Evolutionary conservation across 92 coral and sea anemone species (phyloP).

Genomic region (Bergia puertoricense): DNA sequence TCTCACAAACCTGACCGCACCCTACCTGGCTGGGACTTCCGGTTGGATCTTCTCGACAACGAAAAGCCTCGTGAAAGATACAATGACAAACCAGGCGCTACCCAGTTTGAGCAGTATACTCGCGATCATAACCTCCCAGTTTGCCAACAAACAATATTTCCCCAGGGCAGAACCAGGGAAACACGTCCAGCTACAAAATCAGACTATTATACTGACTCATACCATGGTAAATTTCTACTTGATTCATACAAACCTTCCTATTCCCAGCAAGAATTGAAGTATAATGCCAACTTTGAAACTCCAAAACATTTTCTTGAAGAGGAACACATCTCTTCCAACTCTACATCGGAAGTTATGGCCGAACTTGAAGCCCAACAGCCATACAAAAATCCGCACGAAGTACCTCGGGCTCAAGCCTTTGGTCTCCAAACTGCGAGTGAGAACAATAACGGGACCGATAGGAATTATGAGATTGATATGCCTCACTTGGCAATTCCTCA

Average conservation of each 20-base stretch:
- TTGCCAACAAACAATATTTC: background rate
- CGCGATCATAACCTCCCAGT: background rate
- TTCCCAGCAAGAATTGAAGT: background rate
- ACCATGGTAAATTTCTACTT: background rate
- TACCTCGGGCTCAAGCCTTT: background rate
- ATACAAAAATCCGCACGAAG: background rate
- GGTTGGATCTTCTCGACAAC: constrained; percentile 5
- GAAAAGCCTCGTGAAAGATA: background rate
- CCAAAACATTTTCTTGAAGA: background rate
- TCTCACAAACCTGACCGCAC: constrained; percentile 31
- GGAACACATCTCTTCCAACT: background rate
- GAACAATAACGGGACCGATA: background rate
- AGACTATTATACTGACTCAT: background rate
- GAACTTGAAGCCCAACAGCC: background rate
- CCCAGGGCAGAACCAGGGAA: background rate
- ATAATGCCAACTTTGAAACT: background rate
- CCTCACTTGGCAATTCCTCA: background rate
- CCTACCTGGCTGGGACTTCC: constrained; percentile 33
- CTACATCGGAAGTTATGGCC: background rate
- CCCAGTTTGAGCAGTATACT: background rate
- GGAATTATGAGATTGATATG: background rate
- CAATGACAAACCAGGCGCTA: background rate
- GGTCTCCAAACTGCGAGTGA: background rate
- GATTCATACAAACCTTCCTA: background rate
- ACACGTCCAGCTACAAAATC: background rate